Base-by-base conservation (phyloP, 2,797 vertebrate genomes). In the Naso thynnoides region DNA sequence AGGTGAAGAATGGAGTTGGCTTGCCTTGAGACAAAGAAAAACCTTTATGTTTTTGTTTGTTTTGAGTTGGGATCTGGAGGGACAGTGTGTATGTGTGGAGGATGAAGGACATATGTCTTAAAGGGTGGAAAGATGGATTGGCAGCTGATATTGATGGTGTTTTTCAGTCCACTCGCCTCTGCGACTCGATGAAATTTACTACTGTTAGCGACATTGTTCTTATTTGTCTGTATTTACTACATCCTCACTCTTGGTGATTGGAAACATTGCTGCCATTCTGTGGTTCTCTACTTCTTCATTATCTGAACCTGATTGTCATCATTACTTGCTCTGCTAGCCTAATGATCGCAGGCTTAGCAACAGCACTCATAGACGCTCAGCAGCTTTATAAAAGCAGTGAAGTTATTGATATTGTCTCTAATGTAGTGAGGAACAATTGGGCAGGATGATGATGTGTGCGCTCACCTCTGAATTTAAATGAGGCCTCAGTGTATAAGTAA, bases 401-500 rank as follows among this genome's bases (percentile, higher is more conserved):
- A 77, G 92, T 91, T 93, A 95, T 95, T 94, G 91, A 94, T 92
- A 90, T 91, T 84, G 79, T 88, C 80, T 73, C 86, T 93, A 92
- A 93, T 91, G 84, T 82, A 84, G 82, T 73, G 84, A 74, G 84
- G 76, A 77, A 75, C 85, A 81, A 73, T 79, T 67, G 81, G 72
- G 69, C 72, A 39, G 61, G 50, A 49, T 67, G 72, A 77, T 84
- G 76, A 89, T 89, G 74, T 83, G 70, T 80, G 81, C 47, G 49
- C 70, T 85, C 78, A 86, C 82, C 83, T 89, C 83, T 93, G 90
- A 93, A 94, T 95, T 93, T 93, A 93, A 95, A 95, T 93, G 87
- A 91, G 90, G 85, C 76, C 48, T 89, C 58, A 2, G 70, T 78
- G 73, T 89, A 53, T 79, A 89, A 90, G 88, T 92, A 93, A 94